These are phyloP conservation scores for Taxidea taxus DNA, from an alignment of 2,113 vertebrate genomes.

Conservation along the genomic window DNA sequence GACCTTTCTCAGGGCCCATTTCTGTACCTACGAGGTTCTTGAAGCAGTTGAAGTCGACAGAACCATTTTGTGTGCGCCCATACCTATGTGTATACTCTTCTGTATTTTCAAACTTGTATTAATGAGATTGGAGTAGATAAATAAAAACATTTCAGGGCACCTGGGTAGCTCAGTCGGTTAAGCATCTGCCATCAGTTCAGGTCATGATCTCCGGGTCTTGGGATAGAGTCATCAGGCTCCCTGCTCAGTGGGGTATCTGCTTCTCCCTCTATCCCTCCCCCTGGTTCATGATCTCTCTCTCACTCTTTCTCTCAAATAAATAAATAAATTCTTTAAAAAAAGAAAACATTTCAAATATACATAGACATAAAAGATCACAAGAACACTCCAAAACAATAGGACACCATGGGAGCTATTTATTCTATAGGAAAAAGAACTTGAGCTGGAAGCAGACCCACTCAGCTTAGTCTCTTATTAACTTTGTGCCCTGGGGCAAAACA, in stretches of 20 bases:
- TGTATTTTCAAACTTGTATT: background rate
- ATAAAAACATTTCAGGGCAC: background rate
- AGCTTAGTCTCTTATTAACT: background rate
- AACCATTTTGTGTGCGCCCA: background rate
- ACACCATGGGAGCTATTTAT: background rate
- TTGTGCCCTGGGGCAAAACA: background rate
- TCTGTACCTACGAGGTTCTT: background rate
- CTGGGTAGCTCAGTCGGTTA: no score
- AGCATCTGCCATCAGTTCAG: no score
- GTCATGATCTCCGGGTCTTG: no score
- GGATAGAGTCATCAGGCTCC: no score
- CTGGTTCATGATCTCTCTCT: no score
- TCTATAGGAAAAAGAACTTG: background rate
- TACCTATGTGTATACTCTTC: background rate
- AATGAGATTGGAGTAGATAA: background rate
- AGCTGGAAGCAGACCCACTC: background rate
- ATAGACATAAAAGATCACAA: background rate
- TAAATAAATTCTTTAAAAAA: background rate
- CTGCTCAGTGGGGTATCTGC: no score
- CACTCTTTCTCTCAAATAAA: no score
- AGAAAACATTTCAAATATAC: background rate
- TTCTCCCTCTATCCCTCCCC: no score
- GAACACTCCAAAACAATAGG: background rate
- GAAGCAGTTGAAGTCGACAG: background rate
- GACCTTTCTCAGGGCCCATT: background rate